Percentiles rank a stretch among this genome's conserved stretches.
Evolutionary conservation across 2,113 vertebrate species (phyloP).

Genomic region (Drymodes brunneopygia): DNA sequence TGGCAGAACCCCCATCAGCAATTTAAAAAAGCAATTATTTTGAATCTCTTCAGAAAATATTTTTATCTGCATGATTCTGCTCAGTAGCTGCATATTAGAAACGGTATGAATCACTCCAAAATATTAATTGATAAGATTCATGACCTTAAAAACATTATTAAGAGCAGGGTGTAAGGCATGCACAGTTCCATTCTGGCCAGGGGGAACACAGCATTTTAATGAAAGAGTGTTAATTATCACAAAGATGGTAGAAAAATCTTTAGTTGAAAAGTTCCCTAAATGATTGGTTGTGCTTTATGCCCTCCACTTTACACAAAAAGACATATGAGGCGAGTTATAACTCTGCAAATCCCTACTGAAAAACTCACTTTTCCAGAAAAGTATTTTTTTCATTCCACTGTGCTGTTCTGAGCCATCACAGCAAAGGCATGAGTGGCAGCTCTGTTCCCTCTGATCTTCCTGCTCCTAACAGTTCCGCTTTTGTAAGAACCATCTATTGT

Average conservation of each 20-base stretch:
- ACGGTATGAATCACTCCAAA: conserved; percentile 43
- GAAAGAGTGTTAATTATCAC: conserved; percentile 53
- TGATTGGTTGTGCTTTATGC: background rate
- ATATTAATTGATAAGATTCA: conserved; percentile 59
- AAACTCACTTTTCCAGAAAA: background rate
- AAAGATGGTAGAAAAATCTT: background rate
- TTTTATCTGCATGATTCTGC: conserved; percentile 41
- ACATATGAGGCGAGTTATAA: background rate
- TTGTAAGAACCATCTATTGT: background rate
- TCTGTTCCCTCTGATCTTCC: conserved; percentile 37
- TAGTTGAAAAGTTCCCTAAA: background rate
- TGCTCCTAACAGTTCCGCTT: background rate
- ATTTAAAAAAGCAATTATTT: conserved; percentile 69
- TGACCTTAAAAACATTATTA: conserved; percentile 44
- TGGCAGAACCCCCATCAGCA: conserved; percentile 62
- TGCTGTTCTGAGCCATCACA: background rate
- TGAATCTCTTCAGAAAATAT: conserved; percentile 56
- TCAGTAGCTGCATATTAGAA: conserved; percentile 4
- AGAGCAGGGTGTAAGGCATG: background rate
- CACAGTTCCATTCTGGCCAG: background rate
- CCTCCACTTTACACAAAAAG: background rate
- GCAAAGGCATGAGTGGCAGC: conserved; percentile 1
- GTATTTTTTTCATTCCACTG: background rate
- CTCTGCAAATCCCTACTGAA: conserved; percentile 7
- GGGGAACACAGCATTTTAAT: conserved; percentile 12